Base-by-base conservation (phyloP, 2,888 invertebrate species). In the Myopa tessellatipennis region DNA sequence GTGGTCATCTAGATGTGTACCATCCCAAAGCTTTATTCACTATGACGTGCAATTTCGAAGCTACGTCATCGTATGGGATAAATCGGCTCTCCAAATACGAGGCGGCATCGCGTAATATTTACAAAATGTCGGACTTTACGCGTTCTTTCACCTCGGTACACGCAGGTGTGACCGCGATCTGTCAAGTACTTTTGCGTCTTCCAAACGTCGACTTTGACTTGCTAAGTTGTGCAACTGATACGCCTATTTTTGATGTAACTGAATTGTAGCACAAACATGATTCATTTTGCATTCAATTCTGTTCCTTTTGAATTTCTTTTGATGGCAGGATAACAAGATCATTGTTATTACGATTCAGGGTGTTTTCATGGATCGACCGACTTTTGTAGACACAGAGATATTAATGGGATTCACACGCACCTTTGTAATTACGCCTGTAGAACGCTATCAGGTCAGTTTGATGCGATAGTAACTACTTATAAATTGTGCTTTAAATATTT, bases 31-130 rank as follows among this genome's bases (percentile, higher is more conserved):
- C 88, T 2, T 79, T 87, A 4, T 86, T 88, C 38, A 87, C 86
- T 0, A 71, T 88, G 81, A 87, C 85, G 0, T 86, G 82, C 75
- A 85, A 83, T 76, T 87, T 84, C 67, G 82, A 80, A 4, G 77
- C 85, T 4, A 65, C 82, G 10, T 78, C 74, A 67, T 72, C 61
- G 58, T 83, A 84, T 4, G 80, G 83, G 4, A 76, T 80, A 26
- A 86, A 84, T n/a, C 84, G 88, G 1, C 82, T 86, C 55, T 80
- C 84, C 16, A 82, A 83, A 16, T 88, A 88, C 78, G 83, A 82
- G 6, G 83, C 83, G 61, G 80, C 83, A 36, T 80, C 85, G 5
- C 79, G 86, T 0, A 87, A 88, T 78, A 81, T 88, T 8, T 18
- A 82, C 0, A 85, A 84, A 79, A 83, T 83, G 60, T 75, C 80